Percentiles rank a stretch among this genome's conserved stretches.
Evolutionary conservation across 2,888 invertebrate species (phyloP).

Genomic region (Dioctria linearis): DNA sequence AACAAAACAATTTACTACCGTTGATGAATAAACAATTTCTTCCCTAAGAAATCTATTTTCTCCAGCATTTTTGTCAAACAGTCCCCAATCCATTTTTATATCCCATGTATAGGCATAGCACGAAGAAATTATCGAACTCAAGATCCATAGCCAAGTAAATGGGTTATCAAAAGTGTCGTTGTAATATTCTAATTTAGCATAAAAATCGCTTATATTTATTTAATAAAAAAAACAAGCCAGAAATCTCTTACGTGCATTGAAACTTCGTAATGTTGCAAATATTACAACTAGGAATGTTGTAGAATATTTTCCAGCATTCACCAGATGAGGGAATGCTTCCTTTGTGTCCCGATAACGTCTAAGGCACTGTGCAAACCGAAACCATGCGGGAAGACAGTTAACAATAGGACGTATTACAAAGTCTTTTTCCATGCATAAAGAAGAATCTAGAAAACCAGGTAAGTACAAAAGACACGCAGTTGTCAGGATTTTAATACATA

Average conservation of each 20-base stretch:
- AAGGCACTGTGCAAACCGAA: slow-evolving; percentile 97
- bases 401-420: slow-evolving; percentile 87
- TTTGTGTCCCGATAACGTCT: slow-evolving; percentile 94
- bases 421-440: slow-evolving; percentile 80
- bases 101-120: slow-evolving; percentile 98
- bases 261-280: slow-evolving; percentile 81
- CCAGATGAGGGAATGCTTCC: slow-evolving; percentile 95
- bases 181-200: slow-evolving; percentile 72
- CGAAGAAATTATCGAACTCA: slow-evolving; percentile 87
- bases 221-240: not conserved
- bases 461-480: slow-evolving; percentile 25
- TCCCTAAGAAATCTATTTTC: slow-evolving; percentile 94
- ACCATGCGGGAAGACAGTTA: slow-evolving; percentile 96
- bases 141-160: slow-evolving; percentile 92
- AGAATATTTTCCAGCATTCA: slow-evolving; percentile 98
- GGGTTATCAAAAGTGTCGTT: slow-evolving; percentile 81
- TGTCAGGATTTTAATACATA: slow-evolving; percentile 64
- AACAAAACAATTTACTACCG: slow-evolving; percentile 74
- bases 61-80: slow-evolving; percentile 91
- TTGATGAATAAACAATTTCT: slow-evolving; percentile 94
- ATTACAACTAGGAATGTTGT: slow-evolving; percentile 96
- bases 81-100: slow-evolving; percentile 99
- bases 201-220: too few species aligned
- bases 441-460: slow-evolving; percentile 70
- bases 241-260: slow-evolving; percentile 75